These are phyloP conservation scores for Rhinella marina DNA, from an alignment of 2,797 vertebrate genomes.

Conservation along the genomic window DNA sequence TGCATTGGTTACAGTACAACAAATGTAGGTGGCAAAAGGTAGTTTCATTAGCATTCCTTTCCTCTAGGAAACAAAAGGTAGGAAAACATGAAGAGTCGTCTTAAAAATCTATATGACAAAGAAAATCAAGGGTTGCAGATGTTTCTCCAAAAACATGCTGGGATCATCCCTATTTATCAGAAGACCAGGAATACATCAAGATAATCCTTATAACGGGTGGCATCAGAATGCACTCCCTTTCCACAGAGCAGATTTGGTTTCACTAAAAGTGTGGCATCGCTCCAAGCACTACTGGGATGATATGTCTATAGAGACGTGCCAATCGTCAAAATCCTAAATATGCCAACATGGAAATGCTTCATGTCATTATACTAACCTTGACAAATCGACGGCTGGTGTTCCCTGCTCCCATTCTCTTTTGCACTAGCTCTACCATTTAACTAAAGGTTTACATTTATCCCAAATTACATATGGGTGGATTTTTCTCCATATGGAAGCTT, in stretches of 20 bases:
- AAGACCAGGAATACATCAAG: neutral
- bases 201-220: neutral
- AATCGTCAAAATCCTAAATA: neutral
- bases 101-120: neutral
- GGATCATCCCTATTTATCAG: neutral
- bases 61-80: neutral
- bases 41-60: neutral
- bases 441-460: neutral
- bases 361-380: neutral
- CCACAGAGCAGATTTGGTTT: neutral
- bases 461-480: neutral
- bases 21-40: neutral
- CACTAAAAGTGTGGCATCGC: neutral
- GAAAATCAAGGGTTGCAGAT: neutral
- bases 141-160: neutral
- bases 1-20: neutral
- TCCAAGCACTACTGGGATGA: neutral
- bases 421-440: neutral
- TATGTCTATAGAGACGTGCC: neutral
- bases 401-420: neutral
- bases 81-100: neutral
- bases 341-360: neutral
- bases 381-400: neutral
- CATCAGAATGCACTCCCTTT: neutral
- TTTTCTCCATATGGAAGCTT: neutral